phyloP scores from a whole-genome alignment of 2,888 invertebrate genomes.

The Drosophila niveifrons region DNA sequence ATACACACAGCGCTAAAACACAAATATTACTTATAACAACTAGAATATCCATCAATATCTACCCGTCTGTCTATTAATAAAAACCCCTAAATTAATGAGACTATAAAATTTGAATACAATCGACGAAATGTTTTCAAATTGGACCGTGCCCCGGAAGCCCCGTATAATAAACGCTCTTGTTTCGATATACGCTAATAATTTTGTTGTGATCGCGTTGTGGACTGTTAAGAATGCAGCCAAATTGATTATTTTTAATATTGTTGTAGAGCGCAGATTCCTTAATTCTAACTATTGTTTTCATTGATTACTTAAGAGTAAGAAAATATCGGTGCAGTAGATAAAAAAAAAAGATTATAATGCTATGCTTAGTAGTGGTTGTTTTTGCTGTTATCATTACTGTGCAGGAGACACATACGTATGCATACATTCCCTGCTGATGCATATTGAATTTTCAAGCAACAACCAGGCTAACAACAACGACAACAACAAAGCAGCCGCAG shows the following conservation, averaged over 20 bases:
- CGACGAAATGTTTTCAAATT: no score
- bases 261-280: not conserved
- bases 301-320: constrained; percentile 8
- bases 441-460: constrained; percentile 51
- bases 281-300: not conserved
- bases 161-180: not conserved
- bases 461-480: constrained; percentile 18
- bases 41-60: no score
- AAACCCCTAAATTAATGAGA: no score
- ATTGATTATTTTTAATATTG: no score
- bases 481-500: constrained; percentile 20
- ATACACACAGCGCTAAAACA: not conserved
- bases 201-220: no score
- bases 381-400: constrained; percentile 9
- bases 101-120: no score
- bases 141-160: no score
- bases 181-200: not conserved
- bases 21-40: no score
- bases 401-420: constrained; percentile 3
- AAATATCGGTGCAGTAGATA: not conserved
- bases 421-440: constrained; percentile 34
- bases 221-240: no score
- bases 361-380: constrained; percentile 19
- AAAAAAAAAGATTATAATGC: constrained; percentile 1
- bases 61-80: no score